Evolutionary conservation across 2,888 invertebrate genomes (phyloP), one percentile per base, ranked within the genome.

Genomic region (Anarsia innoxiella): DNA sequence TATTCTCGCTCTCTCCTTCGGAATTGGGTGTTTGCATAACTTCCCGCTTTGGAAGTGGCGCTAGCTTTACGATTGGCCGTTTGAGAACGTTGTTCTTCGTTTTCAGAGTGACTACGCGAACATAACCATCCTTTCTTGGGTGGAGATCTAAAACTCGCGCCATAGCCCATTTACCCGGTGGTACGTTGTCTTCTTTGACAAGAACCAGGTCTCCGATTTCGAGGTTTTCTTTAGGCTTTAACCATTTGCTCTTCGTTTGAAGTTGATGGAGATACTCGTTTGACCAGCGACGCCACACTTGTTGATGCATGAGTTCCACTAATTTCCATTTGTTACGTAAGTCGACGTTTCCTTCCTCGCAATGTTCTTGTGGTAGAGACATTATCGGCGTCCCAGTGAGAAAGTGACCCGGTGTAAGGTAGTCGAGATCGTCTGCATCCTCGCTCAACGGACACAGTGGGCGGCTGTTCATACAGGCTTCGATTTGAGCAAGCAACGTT

Each of bases 141-240:
- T 30, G 29, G 5, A 37, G 19, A 13, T 40, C 45, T 3, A 36
- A 12, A 2, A 45, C 39, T 19, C 40, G 33, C 2, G 31, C 45
- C 33, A 47, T 36, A 1, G 36, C 23, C 45, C 45, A 48, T 26
- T 45, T 44, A 5, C 39, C 44, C 1, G 48, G 27, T 16, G 40
- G 48, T 33, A 42, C 10, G 25, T 47, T 41, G 11, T 27, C 37
- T n/a, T 46, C 42, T 9, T 39, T 37, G 8, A 46, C 42, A 1
- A 44, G 15, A 3, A 46, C 46, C 3, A 47, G 5, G 12, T 44
- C 37, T 1, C 27, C 39, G 1, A 33, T 23, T n/a, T 35, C 12
- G 6, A 49, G 31, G 28, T 42, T 39, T 1, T 14, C 9, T 16
- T 25, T 30, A 1, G 23, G 29, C 11, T 16, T 6, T 9, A 23